Evolutionary conservation across 2,113 vertebrate species (phyloP).

Genomic region (Motacilla alba): DNA sequence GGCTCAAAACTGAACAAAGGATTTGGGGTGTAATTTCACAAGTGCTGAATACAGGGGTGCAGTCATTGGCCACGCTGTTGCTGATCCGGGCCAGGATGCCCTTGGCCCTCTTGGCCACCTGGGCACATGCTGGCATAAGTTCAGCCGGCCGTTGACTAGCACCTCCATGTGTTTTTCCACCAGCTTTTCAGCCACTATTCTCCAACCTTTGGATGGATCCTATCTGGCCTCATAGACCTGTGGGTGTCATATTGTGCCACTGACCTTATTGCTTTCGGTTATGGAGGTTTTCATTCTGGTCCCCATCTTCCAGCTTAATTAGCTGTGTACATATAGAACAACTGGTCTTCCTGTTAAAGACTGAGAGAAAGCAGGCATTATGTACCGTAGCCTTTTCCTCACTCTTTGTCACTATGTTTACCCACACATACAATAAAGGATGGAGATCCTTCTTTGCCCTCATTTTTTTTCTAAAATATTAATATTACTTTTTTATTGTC

Average conservation of each 20-base stretch:
- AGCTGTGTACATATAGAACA: rapidly evolving
- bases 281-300: not conserved
- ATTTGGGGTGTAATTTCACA: not conserved
- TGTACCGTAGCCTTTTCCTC: not conserved
- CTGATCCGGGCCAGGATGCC: not conserved
- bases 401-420: not conserved
- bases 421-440: not conserved
- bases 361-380: not conserved
- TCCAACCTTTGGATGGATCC: not conserved
- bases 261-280: not conserved
- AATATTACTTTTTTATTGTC: not conserved
- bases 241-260: not conserved
- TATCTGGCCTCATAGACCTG: not conserved
- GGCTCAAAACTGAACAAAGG: not conserved
- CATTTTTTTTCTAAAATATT: not conserved
- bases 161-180: not conserved
- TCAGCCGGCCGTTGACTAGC: not conserved
- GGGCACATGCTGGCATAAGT: too few relatives aligned
- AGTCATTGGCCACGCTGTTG: too few relatives aligned
- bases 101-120: not conserved
- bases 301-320: not conserved
- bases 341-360: not conserved
- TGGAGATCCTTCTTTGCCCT: not conserved
- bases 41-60: not conserved
- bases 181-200: not conserved